Base-by-base conservation (phyloP, 2,888 invertebrate species). In the Cryptocephalus moraei region DNA sequence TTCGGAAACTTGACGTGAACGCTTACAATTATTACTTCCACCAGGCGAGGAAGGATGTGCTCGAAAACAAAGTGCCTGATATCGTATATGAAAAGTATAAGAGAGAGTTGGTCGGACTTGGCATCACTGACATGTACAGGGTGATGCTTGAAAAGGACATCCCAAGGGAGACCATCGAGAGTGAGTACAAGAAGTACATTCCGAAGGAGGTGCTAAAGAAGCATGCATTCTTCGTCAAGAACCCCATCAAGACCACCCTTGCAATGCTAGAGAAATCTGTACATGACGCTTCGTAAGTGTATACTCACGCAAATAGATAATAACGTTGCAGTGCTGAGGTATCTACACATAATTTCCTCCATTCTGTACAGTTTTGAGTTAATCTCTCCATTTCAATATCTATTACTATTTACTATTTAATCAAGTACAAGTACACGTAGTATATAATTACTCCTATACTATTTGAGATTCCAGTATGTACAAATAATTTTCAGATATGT, bases 11-110 rank as follows among this genome's bases (percentile, higher is more conserved):
- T 43, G 91, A 92, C 70, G 69, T 75, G 42, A 78, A 78, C 46
- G 85, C 91, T 1, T 91, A 87, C 65, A 82, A 90, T 61, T 92
- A 91, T 68, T 85, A 85, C 64, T 93, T 88, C 64, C 82, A 84
- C 68, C 92, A 91, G 80, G 86, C 84, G 40, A 75, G 89, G 32
- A 76, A 78, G 63, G 92, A 92, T 75, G 83, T 92, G 41, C 75
- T 89, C 49, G 80, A 84, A 46, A 86, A 85, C 62, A 81, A 80
- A 63, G 84, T 93, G 53, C 78, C 83, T 8, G 90, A 90, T 65
- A 81, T 90, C 49, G 77, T 82, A 50, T 88, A 86, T 68, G 86
- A 87, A 45, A 82, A 82, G 49, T 80, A 84, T 59, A 84, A 84
- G 63, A 77, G 82, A 49, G 84, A 89, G 68, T 75, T 91, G 1